Base-by-base conservation (phyloP, 2,797 vertebrate genomes). In the Tachyglossus aculeatus region DNA sequence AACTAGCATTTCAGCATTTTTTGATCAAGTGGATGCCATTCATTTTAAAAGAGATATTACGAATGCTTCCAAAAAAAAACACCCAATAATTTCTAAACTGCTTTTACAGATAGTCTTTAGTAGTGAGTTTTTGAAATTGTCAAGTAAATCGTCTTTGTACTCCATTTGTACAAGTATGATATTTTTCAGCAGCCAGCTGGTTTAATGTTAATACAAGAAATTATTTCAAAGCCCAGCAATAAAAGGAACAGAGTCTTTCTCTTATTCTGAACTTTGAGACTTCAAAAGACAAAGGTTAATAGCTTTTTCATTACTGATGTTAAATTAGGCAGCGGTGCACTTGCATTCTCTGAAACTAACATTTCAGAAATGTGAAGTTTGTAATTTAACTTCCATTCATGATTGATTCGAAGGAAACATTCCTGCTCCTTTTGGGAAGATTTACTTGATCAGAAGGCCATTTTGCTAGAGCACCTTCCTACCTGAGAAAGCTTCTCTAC, bases 1-100 rank as follows among this genome's bases (percentile, higher is more conserved):
- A 91, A 89, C 87, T 85, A 88, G 87, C 86, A 85, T 84, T 85
- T 90, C 88, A 88, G 79, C 83, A 86, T 88, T 88, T n/a, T 92
- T 88, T 89, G 76, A 90, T 91, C 87, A 82, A 89, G 85, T 80
- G 65, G 84, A 67, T 74, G 80, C 60, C 79, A 82, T 88, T 86
- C 81, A 87, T 91, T 90, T 89, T 79, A 74, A 87, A 89, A 89
- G 74, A 86, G 81, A 88, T 63, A 86, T 81, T 77, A 86, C 72
- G 54, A 86, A 77, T 87, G 62, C 22, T 72, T 79, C 68, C 60
- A 73, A 67, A 78, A 77, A 43, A 19, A 57, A 37, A 53, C 69
- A 74, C 19, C 3, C 3, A 18, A 4, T 43, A 3, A 64, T 81
- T 78, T 85, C 53, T 60, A 69, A 85, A 58, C 5, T 18, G 15